A percentile compares a stretch with the other conserved stretches of the same genome.
phyloP scores from a whole-genome alignment of 2,797 vertebrate genomes.

The Halcyon chelicuti region DNA sequence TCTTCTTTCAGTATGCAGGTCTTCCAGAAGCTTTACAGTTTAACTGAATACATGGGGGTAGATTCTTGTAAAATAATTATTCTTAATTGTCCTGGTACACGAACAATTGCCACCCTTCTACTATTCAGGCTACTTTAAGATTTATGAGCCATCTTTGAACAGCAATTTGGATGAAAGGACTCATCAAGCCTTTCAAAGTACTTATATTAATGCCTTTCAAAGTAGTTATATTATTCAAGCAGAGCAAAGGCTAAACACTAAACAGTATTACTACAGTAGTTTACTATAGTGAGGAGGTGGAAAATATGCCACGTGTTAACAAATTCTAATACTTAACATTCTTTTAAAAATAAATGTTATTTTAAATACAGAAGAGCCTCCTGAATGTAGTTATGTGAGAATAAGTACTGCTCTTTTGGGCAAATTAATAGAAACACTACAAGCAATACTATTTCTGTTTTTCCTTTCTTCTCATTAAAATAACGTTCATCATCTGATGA shows the following conservation, averaged over 20 bases:
- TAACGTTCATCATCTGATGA: not conserved
- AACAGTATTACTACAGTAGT: not conserved
- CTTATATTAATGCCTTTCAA: not conserved
- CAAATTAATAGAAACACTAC: not conserved
- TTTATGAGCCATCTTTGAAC: not conserved
- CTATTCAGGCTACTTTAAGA: not conserved
- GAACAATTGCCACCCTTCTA: not conserved
- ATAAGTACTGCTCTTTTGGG: not conserved
- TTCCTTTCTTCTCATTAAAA: not conserved
- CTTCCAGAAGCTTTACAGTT: not conserved
- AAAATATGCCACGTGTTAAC: not conserved
- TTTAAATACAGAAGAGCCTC: conserved; percentile 42
- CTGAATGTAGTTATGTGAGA: not conserved
- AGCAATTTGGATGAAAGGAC: not conserved
- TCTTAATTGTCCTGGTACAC: not conserved
- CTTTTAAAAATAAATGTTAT: conserved; percentile 42
- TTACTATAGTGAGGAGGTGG: not conserved
- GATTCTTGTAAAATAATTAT: not conserved
- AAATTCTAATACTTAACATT: not conserved
- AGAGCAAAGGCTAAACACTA: not conserved
- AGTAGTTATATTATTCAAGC: not conserved
- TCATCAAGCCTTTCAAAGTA: not conserved
- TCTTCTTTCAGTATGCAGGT: not conserved
- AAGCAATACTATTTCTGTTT: not conserved
- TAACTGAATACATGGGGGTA: not conserved